phyloP scores from a whole-genome alignment of 2,888 invertebrate species.

The Megaustenia siamemsis region DNA sequence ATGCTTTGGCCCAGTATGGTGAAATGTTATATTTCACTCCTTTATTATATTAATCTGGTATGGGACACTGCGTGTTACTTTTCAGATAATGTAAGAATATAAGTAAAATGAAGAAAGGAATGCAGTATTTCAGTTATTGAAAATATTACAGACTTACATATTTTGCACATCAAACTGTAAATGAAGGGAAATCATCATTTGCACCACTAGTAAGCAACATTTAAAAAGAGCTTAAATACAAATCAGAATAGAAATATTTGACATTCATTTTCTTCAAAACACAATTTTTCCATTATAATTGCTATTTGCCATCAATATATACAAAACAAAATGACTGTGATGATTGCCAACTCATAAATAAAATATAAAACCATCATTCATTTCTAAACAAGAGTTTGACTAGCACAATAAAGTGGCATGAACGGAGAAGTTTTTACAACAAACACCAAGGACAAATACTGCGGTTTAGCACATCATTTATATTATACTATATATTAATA shows the following conservation, averaged over 20 bases:
- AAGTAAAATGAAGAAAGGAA: too few relatives aligned
- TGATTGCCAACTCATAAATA: background rate
- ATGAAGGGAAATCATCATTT: background rate
- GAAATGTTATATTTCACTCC: too few relatives aligned
- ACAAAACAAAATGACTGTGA: background rate
- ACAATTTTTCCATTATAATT: background rate
- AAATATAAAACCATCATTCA: background rate
- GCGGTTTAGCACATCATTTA: constrained; percentile 9
- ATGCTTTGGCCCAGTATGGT: too few relatives aligned
- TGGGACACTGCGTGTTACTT: too few relatives aligned
- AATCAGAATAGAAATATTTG: background rate
- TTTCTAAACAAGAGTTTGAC: constrained; percentile 23
- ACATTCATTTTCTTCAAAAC: background rate
- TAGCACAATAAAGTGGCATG: constrained; percentile 4
- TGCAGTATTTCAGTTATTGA: background rate
- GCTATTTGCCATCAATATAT: background rate
- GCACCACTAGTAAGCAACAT: background rate
- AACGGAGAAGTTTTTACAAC: background rate
- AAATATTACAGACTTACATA: background rate
- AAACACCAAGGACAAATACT: constrained; percentile 31
- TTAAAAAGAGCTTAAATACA: background rate
- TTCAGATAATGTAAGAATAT: too few relatives aligned
- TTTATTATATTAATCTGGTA: too few relatives aligned
- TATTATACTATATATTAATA: constrained; percentile 23
- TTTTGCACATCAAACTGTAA: background rate